These are phyloP conservation scores for Enteromius mattozi DNA, from an alignment of 2,797 vertebrate genomes.

Conservation along the genomic window DNA sequence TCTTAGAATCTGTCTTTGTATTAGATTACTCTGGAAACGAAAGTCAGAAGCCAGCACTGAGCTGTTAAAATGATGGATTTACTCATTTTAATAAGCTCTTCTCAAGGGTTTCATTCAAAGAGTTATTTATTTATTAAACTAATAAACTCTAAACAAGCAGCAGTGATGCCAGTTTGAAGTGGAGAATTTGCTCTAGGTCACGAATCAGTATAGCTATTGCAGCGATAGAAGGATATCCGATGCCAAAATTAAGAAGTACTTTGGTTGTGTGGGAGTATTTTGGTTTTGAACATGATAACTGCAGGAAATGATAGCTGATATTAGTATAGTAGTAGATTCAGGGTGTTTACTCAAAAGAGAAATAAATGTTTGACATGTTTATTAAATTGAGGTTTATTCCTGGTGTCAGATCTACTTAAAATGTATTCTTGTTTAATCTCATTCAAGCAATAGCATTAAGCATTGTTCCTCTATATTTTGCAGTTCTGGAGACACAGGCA, in stretches of 20 bases:
- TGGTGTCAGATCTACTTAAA: background rate
- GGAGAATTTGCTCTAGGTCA: background rate
- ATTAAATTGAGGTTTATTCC: background rate
- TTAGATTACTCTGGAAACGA: background rate
- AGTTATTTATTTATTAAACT: background rate
- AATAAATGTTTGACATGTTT: background rate
- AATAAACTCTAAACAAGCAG: background rate
- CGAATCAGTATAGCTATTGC: background rate
- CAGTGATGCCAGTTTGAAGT: background rate
- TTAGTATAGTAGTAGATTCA: background rate
- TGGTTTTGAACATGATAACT: background rate
- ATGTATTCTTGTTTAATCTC: background rate
- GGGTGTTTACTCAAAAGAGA: background rate
- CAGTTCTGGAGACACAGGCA: conserved; percentile 7
- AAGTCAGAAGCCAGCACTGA: background rate
- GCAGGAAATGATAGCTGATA: background rate
- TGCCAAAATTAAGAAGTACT: conserved; percentile 1
- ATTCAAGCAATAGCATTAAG: too few relatives aligned
- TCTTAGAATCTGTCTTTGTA: background rate
- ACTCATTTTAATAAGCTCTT: background rate
- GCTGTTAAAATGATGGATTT: background rate
- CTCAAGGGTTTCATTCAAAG: background rate
- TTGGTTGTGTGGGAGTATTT: background rate
- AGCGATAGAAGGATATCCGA: background rate
- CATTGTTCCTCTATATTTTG: background rate